Base-by-base conservation (phyloP, 2,888 invertebrate species). In the Protula sp. region DNA sequence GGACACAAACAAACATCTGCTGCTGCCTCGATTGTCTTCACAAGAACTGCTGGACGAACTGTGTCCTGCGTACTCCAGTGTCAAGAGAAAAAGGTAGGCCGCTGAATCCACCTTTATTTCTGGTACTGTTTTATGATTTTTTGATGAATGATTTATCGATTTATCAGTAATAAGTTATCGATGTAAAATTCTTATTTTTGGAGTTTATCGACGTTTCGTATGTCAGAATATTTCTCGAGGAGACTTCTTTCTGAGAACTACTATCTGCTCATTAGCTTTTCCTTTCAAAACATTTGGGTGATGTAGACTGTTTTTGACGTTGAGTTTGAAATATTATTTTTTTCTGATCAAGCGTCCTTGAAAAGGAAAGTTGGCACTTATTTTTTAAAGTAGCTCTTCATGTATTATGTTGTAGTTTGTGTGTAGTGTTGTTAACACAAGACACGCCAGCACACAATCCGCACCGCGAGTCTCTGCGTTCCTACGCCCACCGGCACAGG, bases 11-110 rank as follows among this genome's bases (percentile, higher is more conserved):
- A 91, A 91, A 80, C 91, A 90, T 83, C 85, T 97, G 57, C 87
- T 89, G 29, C 82, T 97, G 68, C 95, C 95, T 0, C 83, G 95
- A 58, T 84, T 97, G 3, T 94, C 94, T 0, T 94, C 94, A n/a
- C 94, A 94, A 85, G 85, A 84, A 57, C 84, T 89, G 67, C 83
- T 93, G 71, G 91, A 92, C 75, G 86, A 88, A 4, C 85, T 95
- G 57, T 97, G 95, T 75, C 95, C 95, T 0, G 88, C 90, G 45
- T 38, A 48, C 30, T 51, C 68, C 22, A 67, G 69, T 47, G 60
- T 70, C 9, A 74, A 72, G 58, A 69, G 68, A 24, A 71, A 72
- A 60, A 75, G 69, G 75, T 76, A 63, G 62, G 64, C 58, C 26
- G 19, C 22, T 50, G n/a, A 28, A n/a, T n/a, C n/a, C n/a, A n/a